Conservation (phyloP, 2,113 vertebrate genomes). For the Guaruba guarouba region DNA sequence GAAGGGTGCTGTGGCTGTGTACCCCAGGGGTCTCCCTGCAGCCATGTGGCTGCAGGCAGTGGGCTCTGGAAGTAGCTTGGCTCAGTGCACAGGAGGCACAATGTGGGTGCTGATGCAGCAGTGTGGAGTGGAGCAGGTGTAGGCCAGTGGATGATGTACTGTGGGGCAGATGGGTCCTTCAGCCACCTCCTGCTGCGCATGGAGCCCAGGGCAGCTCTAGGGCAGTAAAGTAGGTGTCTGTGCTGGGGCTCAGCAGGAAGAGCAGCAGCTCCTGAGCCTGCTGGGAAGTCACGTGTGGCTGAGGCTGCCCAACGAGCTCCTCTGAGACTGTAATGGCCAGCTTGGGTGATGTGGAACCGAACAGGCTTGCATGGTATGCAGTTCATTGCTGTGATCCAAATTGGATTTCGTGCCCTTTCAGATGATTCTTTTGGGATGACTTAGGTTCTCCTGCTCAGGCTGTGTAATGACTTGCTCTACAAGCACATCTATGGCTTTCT, state of each 20-base stretch:
- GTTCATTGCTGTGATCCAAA: neutral
- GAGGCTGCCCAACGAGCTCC: neutral
- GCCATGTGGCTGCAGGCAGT: neutral
- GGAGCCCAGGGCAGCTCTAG: neutral
- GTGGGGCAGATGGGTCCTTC: neutral
- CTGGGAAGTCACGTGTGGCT: neutral
- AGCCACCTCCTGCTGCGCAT: rapidly evolving
- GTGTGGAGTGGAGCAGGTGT: rapidly evolving
- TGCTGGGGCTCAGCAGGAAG: neutral
- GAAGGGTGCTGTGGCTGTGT: rapidly evolving
- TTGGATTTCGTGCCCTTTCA: neutral
- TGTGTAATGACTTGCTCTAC: neutral
- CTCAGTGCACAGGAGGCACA: neutral
- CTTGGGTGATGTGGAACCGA: neutral
- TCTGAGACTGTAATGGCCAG: neutral
- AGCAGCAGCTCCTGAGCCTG: neutral
- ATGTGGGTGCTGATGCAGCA: rapidly evolving
- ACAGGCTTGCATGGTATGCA: neutral
- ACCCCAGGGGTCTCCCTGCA: rapidly evolving
- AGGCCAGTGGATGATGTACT: neutral
- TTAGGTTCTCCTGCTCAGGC: neutral
- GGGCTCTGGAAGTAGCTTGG: rapidly evolving
- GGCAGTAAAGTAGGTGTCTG: neutral
- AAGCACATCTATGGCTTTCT: neutral
- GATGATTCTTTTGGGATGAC: neutral